Evolutionary conservation across 2,888 invertebrate species (phyloP), one percentile per base, ranked within the genome.

Genomic region (Thereva unica): DNA sequence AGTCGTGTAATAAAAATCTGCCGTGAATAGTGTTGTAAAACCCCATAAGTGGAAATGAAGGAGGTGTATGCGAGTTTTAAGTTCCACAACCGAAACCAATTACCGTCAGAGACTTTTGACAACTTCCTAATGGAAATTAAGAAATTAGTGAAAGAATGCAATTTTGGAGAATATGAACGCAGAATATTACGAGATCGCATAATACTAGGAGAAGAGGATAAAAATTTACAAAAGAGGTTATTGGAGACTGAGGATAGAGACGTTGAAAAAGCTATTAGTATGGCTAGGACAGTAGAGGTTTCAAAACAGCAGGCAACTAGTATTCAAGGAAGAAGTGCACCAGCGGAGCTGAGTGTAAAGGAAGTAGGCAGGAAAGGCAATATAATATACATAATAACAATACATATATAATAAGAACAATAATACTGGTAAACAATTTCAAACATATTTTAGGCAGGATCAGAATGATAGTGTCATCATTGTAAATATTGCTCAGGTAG

Each of bases 141-240:
- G 45, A 45, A 45, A 4, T 4, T 45, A 4, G 10, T 45, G 4
- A 4, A 10, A 45, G 45, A 45, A 4, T n/a, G 45, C 10, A 45
- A 6, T 45, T 45, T 45, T 9, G 47, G 38, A 8, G 49, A 54
- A 3, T 38, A 35, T 23, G 42, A 63, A 50, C 42, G 66, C 4
- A 5, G 66, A n/a, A 57, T 68, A 56, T 12, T 68, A 8, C 37
- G 64, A 4, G 68, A 68, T 50, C 38, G 52, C 4, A 68, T 68
- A 45, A 47, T 66, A 45, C 10, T 6, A 10, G 45, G 9, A 45
- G 5, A 8, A 45, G 9, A 4, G 45, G 52, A 66, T 12, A 61
- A 66, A 50, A 49, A 8, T 4, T 4, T 63, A 2, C 56, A 68
- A 47, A 61, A 38, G 6, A 47, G 52, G n/a, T 12, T 63, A 7